Percentiles rank a stretch among this genome's conserved stretches.
Conservation (phyloP, 37 sponge, comb jelly and placozoan genomes). For the Hexactinellida sp. region DNA sequence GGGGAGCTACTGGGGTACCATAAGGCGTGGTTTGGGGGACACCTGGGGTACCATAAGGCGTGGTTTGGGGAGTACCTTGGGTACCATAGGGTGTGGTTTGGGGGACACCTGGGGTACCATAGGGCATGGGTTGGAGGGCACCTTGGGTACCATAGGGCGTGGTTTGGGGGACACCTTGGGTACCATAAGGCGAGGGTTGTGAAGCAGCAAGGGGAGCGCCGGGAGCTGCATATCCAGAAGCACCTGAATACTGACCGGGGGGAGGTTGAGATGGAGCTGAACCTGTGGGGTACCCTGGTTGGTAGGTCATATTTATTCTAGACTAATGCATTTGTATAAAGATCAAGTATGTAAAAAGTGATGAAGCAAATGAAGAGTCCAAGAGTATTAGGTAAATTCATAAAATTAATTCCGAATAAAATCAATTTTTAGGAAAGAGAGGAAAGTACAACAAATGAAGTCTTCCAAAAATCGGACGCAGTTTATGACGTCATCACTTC, state of each 20-base stretch:
- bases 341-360: too few relatives aligned
- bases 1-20: background rate
- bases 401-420: background rate
- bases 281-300: conserved; percentile 4
- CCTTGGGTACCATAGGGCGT: background rate
- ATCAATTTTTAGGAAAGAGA: background rate
- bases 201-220: background rate
- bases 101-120: background rate
- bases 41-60: background rate
- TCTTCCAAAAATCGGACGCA: too few relatives aligned
- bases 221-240: background rate
- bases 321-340: too few relatives aligned
- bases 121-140: background rate
- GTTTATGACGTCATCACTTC: too few relatives aligned
- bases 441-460: too few relatives aligned
- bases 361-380: too few relatives aligned
- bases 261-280: background rate
- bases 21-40: background rate
- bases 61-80: background rate
- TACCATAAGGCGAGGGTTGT: background rate
- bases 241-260: conserved; percentile 2
- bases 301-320: background rate
- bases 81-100: background rate
- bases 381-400: background rate
- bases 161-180: background rate